Evolutionary conservation across 2,888 invertebrate genomes (phyloP).

Genomic region (Epinotia bilunana): DNA sequence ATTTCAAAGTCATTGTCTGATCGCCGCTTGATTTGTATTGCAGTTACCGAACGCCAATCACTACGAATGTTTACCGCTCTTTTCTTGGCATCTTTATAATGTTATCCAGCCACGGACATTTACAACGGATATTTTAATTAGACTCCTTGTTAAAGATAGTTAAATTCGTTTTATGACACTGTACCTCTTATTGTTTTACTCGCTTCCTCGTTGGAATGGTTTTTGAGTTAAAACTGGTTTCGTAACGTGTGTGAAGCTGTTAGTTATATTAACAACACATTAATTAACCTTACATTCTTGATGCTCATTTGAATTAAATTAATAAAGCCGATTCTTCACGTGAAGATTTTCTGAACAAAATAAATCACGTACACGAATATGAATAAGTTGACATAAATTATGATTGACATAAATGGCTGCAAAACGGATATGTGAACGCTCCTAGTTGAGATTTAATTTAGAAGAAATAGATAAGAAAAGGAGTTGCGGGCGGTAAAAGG

Average conservation of each 20-base stretch:
- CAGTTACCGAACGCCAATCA: constrained; percentile 52
- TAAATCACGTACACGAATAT: not conserved
- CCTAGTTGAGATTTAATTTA: constrained; percentile 31
- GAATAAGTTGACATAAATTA: not conserved
- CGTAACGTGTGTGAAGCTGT: constrained; percentile 38
- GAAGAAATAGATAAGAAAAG: constrained; percentile 62
- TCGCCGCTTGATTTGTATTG: constrained; percentile 51
- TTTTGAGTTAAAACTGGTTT: constrained; percentile 37
- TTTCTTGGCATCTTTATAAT: constrained; percentile 68
- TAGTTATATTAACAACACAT: constrained; percentile 26
- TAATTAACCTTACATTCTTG: constrained; percentile 24
- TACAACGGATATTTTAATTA: constrained; percentile 73
- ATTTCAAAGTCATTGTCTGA: constrained; percentile 40
- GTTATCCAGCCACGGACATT: constrained; percentile 63
- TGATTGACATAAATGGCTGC: constrained; percentile 12
- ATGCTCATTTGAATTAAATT: constrained; percentile 14
- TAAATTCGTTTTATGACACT: constrained; percentile 65
- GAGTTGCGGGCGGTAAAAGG: constrained; percentile 69
- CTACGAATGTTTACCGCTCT: constrained; percentile 62
- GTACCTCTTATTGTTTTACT: constrained; percentile 50
- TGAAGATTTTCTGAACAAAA: not conserved
- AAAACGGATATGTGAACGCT: constrained; percentile 4
- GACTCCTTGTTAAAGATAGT: constrained; percentile 70
- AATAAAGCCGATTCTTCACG: not conserved
- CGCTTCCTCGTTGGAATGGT: constrained; percentile 39